These are phyloP conservation scores for Omphaloscelis lunosa DNA, from an alignment of 2,888 invertebrate species.

Conservation along the genomic window DNA sequence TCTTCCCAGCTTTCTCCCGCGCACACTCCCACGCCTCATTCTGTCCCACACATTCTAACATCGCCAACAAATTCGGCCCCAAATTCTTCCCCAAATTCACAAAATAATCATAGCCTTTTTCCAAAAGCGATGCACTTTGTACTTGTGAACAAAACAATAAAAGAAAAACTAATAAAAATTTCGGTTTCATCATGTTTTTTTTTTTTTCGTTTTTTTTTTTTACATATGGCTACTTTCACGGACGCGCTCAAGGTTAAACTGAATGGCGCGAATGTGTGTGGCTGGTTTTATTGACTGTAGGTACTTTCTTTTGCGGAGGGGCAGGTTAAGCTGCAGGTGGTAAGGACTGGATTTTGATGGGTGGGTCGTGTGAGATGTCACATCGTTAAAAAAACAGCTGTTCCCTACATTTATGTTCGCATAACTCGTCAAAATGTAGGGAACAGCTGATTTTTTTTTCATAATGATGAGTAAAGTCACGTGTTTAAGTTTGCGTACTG, in stretches of 20 bases:
- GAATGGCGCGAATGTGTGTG: constrained; percentile 69
- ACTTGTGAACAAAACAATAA: constrained; percentile 76
- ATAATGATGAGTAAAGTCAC: no score
- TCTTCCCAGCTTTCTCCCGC: constrained; percentile 88
- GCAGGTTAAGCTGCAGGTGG: constrained; percentile 51
- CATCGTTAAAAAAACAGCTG: no score
- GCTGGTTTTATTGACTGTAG: constrained; percentile 61
- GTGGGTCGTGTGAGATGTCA: constrained; percentile 28
- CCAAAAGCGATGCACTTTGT: constrained; percentile 82
- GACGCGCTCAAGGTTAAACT: constrained; percentile 76
- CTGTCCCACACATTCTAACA: constrained; percentile 89
- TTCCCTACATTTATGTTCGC: no score
- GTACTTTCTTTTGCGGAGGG: constrained; percentile 81
- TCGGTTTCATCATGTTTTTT: constrained; percentile 76
- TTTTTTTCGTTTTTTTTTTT: constrained; percentile 60
- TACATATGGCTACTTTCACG: constrained; percentile 55
- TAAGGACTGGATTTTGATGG: constrained; percentile 59
- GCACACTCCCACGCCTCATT: constrained; percentile 90
- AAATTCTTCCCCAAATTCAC: constrained; percentile 83
- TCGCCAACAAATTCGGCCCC: constrained; percentile 89
- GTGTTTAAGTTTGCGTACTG: no score
- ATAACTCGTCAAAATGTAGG: no score
- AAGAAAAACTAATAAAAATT: constrained; percentile 69
- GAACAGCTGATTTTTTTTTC: no score
- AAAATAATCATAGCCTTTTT: constrained; percentile 84